Evolutionary conservation across 2,113 vertebrate species (phyloP).

Genomic region (Neogobius melanostomus): DNA sequence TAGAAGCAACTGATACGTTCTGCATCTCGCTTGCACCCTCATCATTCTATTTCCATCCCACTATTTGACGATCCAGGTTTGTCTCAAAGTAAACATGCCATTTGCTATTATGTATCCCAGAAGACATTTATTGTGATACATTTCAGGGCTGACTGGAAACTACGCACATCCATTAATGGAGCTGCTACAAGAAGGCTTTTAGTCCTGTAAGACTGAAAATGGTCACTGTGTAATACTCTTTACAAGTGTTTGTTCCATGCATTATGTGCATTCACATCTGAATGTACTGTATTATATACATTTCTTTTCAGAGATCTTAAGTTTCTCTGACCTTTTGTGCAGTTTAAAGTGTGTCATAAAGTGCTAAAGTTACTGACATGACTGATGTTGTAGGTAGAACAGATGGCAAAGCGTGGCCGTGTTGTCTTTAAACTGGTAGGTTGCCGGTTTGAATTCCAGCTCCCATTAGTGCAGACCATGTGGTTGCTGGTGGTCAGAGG

Average conservation of each 20-base stretch:
- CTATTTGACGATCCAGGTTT: slow-evolving; percentile 22
- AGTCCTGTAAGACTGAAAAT: slow-evolving; percentile 51
- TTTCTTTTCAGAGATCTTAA: too few species aligned
- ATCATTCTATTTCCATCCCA: slow-evolving; percentile 34
- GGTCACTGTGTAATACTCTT: slow-evolving; percentile 39
- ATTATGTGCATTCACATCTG: not conserved
- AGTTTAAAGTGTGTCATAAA: too few species aligned
- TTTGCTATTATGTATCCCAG: slow-evolving; percentile 35
- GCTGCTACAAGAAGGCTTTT: slow-evolving; percentile 49
- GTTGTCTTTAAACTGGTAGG: too few species aligned
- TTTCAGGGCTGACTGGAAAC: slow-evolving; percentile 43
- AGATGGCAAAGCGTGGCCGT: too few species aligned
- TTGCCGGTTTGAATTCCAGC: too few species aligned
- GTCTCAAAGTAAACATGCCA: slow-evolving; percentile 44
- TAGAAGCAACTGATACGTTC: slow-evolving; percentile 56
- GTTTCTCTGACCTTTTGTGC: too few species aligned
- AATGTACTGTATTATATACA: too few species aligned
- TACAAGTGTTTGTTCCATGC: slow-evolving; percentile 10
- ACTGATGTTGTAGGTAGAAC: too few species aligned
- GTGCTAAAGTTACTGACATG: too few species aligned
- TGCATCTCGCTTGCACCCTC: slow-evolving; percentile 19
- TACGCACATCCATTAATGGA: slow-evolving; percentile 61
- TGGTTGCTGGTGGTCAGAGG: too few species aligned
- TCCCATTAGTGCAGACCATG: too few species aligned
- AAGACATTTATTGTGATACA: slow-evolving; percentile 60